A percentile compares a stretch with the other conserved stretches of the same genome.
These are phyloP conservation scores for Deroptyus accipitrinus DNA, from an alignment of 2,113 vertebrate species.

Conservation along the genomic window DNA sequence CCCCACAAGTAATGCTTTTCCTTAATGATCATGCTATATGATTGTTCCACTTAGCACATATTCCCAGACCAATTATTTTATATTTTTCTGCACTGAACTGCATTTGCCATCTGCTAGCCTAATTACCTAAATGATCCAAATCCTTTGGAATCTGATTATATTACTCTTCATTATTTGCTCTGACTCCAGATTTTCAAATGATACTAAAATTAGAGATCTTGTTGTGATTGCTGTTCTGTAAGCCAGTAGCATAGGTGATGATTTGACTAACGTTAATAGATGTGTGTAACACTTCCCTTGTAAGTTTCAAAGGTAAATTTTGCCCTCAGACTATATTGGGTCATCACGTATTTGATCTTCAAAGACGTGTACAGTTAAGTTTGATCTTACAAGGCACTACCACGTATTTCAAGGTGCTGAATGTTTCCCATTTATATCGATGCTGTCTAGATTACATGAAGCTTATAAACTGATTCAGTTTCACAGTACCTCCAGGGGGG, in stretches of 20 bases:
- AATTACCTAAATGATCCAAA: conserved; percentile 56
- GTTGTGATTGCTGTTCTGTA: neutral
- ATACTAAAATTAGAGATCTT: conserved; percentile 39
- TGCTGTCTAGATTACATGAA: neutral
- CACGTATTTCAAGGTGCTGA: neutral
- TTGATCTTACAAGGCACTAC: neutral
- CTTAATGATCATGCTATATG: neutral
- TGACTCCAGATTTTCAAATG: neutral
- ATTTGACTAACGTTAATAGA: neutral
- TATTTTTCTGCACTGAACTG: conserved; percentile 34
- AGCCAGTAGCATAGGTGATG: neutral
- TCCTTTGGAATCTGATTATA: conserved; percentile 49
- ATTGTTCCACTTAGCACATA: neutral
- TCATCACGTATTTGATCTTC: neutral
- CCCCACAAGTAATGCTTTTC: neutral
- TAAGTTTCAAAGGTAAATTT: neutral
- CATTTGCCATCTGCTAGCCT: conserved; percentile 59
- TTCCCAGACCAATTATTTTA: conserved; percentile 1
- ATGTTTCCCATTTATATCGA: neutral
- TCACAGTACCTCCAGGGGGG: neutral
- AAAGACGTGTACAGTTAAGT: neutral
- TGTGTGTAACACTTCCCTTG: neutral
- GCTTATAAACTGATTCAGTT: neutral
- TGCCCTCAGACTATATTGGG: neutral
- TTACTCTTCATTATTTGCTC: conserved; percentile 56